phyloP scores from a whole-genome alignment of 1,140 invertebrate genomes.

The Vanessa atalanta region DNA sequence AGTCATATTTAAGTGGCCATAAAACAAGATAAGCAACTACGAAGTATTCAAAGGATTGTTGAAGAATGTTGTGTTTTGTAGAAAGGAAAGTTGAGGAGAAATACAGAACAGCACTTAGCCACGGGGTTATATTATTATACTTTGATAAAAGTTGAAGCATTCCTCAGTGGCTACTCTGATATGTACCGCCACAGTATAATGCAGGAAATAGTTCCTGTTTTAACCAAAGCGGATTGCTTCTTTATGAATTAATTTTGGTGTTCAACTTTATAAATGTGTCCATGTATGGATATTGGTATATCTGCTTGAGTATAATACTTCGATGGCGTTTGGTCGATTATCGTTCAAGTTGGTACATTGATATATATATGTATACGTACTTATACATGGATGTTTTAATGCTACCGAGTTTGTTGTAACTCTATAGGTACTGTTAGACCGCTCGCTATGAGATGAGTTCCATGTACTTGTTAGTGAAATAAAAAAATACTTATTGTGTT shows the following conservation, averaged over 20 bases:
- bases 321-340: too few relatives aligned
- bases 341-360: too few relatives aligned
- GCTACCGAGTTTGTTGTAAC: too few relatives aligned
- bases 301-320: too few relatives aligned
- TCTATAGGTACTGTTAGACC: too few relatives aligned
- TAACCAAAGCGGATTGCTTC: background rate
- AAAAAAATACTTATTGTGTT: too few relatives aligned
- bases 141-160: constrained; percentile 14
- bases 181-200: background rate
- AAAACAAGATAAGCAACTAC: constrained; percentile 22
- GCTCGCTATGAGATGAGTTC: too few relatives aligned
- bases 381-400: too few relatives aligned
- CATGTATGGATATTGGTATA: too few relatives aligned
- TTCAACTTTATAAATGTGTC: too few relatives aligned
- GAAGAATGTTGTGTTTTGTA: constrained; percentile 17
- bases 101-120: constrained; percentile 14
- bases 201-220: background rate
- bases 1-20: constrained; percentile 20
- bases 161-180: background rate
- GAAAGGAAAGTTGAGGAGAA: constrained; percentile 24
- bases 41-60: constrained; percentile 28
- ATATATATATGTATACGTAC: too few relatives aligned
- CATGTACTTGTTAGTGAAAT: too few relatives aligned
- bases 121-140: constrained; percentile 19
- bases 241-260: background rate